Evolutionary conservation across 2,113 vertebrate genomes (phyloP), one percentile per base, ranked within the genome.

Genomic region (Elaphurus davidianus): DNA sequence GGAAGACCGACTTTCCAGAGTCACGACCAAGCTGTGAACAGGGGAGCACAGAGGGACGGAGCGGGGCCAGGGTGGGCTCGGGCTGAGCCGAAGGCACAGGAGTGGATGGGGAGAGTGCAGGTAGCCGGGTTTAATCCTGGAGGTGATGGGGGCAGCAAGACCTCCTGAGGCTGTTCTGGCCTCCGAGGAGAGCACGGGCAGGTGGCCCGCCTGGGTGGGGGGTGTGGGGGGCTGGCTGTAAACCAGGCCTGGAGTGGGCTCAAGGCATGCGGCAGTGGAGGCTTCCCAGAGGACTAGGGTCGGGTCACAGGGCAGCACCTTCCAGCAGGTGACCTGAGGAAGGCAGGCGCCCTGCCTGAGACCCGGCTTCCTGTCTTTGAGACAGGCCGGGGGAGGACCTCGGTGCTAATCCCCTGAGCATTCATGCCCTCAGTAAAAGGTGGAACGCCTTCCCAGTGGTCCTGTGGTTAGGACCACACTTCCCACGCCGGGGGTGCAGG

Each of bases 21-120:
- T 11, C 5, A 16, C 36, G 21, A 17, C 36, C 23, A 25, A 43
- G n/a, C 91, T 4, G 0, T 1, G 13, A 27, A 62, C 3, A 33
- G 13, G 30, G 25, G 52, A 88, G 64, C 5, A 19, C 1, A 7
- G 8, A 17, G 43, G 19, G 28, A 25, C 1, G 0, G 67, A 28
- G 59, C 21, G 4, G 28, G 33, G n/a, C 19, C 1, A 6, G 36
- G 54, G 76, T 2, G 12, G 50, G 5, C 10, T 12, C 1, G 2
- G 40, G 55, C 0, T 13, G 27, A 78, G n/a, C 0, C 4, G 10
- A 71, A 59, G 55, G 33, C 6, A 6, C 2, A 19, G 62, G 25
- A 52, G 15, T 16, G 2, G 5, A 43, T 27, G 74, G 36, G 40
- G 40, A 92, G 19, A 47, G 16, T 27, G 33, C 17, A 57, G 33